Evolutionary conservation across 2,888 invertebrate genomes (phyloP).

Genomic region (Orthonychiurus folsomi): DNA sequence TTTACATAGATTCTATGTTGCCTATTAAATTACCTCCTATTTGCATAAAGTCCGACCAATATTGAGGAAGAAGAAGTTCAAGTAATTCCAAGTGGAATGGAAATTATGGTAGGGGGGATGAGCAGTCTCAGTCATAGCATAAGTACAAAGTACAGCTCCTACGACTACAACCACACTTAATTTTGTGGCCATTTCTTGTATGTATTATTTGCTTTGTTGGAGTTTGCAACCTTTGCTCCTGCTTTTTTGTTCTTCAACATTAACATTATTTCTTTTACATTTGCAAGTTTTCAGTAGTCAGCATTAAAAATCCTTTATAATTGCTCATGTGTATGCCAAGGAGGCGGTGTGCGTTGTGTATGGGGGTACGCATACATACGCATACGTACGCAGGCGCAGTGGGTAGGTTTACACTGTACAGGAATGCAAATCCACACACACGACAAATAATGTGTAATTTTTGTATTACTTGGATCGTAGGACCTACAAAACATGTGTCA

Average conservation of each 20-base stretch:
- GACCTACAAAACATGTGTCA: too few species aligned
- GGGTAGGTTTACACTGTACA: too few species aligned
- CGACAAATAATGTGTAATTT: too few species aligned
- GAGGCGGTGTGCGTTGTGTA: not conserved
- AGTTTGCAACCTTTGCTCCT: not conserved
- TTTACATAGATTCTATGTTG: not conserved
- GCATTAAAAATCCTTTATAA: not conserved
- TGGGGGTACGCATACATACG: too few species aligned
- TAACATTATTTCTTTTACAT: not conserved
- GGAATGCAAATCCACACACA: too few species aligned
- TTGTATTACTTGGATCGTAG: too few species aligned
- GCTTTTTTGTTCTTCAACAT: not conserved
- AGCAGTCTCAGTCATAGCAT: too few species aligned
- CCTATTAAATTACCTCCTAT: not conserved
- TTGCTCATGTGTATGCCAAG: not conserved
- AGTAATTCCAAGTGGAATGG: not conserved
- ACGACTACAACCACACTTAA: too few species aligned
- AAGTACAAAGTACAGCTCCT: too few species aligned
- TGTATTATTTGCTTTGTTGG: not conserved
- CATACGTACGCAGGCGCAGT: too few species aligned
- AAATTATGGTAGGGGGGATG: too few species aligned
- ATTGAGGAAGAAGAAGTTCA: not conserved
- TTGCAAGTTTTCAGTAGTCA: not conserved
- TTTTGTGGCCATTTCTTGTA: not conserved
- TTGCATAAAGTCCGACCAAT: not conserved